Evolutionary conservation across 1,140 invertebrate genomes (phyloP).

Genomic region (Homalodisca vitripennis): DNA sequence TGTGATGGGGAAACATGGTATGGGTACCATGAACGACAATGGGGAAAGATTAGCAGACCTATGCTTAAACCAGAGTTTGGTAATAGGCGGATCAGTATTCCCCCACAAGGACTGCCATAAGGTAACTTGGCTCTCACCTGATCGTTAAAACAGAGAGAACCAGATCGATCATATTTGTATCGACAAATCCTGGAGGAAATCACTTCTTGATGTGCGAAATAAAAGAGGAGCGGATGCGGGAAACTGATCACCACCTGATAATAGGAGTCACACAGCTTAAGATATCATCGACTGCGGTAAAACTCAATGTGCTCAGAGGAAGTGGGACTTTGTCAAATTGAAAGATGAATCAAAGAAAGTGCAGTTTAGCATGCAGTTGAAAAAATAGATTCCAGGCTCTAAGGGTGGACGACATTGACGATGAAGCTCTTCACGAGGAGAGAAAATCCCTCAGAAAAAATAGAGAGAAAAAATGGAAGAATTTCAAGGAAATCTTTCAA

Average conservation of each 20-base stretch:
- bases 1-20: slow-evolving; percentile 29
- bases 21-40: slow-evolving; percentile 29
- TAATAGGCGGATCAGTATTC: not conserved
- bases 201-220: not conserved
- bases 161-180: slow-evolving; percentile 15
- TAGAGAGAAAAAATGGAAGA: slow-evolving; percentile 21
- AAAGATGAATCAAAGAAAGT: not conserved
- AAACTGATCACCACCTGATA: slow-evolving; percentile 26
- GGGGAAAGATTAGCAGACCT: slow-evolving; percentile 21
- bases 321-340: slow-evolving; percentile 1
- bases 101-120: slow-evolving; percentile 14
- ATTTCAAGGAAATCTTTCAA: slow-evolving; percentile 11
- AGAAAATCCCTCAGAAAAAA: no score
- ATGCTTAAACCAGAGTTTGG: slow-evolving; percentile 1
- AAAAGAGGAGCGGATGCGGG: not conserved
- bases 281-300: not conserved
- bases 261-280: not conserved
- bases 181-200: slow-evolving; percentile 21
- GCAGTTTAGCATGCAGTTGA: not conserved
- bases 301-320: slow-evolving; percentile 1
- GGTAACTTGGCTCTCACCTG: not conserved
- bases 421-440: no score
- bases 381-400: slow-evolving; percentile 19
- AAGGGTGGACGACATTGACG: not conserved
- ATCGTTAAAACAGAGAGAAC: not conserved